These are phyloP conservation scores for Amblyornis subalaris DNA, from an alignment of 2,113 vertebrate genomes.

Conservation along the genomic window DNA sequence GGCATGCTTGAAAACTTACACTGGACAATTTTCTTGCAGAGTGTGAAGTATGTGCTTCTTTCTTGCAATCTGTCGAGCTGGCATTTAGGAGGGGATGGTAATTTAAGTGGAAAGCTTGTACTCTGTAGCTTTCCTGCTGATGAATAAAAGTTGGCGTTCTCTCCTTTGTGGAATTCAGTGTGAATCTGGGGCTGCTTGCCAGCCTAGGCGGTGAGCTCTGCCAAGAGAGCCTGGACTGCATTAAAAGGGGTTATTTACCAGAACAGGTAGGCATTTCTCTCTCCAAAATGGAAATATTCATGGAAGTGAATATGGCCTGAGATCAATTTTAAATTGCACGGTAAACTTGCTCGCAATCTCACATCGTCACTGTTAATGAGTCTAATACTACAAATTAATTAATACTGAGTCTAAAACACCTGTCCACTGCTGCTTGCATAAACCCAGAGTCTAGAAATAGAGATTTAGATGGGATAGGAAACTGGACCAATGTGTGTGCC, in stretches of 20 bases:
- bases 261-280: conserved; percentile 39
- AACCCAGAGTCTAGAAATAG: not conserved
- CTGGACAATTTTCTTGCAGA: conserved; percentile 29
- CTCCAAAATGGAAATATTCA: conserved; percentile 10
- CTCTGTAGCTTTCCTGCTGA: conserved; percentile 54
- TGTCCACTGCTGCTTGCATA: not conserved
- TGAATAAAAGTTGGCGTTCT: conserved; percentile 59
- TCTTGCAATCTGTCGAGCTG: conserved; percentile 47
- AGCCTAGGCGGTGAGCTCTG: not conserved
- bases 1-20: conserved; percentile 39
- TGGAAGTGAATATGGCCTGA: not conserved
- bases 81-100: conserved; percentile 55
- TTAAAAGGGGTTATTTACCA: conserved; percentile 36
- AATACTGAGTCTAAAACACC: not conserved
- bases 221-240: conserved; percentile 24
- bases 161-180: conserved; percentile 56
- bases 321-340: conserved; percentile 8
- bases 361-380: not conserved
- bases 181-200: conserved; percentile 60
- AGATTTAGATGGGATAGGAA: not conserved
- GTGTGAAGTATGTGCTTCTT: conserved; percentile 52
- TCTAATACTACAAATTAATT: not conserved
- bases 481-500: not conserved
- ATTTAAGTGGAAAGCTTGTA: conserved; percentile 45
- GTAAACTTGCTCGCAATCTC: not conserved